These are phyloP conservation scores for Nomada ferruginata DNA, from an alignment of 2,888 invertebrate species.

Conservation along the genomic window DNA sequence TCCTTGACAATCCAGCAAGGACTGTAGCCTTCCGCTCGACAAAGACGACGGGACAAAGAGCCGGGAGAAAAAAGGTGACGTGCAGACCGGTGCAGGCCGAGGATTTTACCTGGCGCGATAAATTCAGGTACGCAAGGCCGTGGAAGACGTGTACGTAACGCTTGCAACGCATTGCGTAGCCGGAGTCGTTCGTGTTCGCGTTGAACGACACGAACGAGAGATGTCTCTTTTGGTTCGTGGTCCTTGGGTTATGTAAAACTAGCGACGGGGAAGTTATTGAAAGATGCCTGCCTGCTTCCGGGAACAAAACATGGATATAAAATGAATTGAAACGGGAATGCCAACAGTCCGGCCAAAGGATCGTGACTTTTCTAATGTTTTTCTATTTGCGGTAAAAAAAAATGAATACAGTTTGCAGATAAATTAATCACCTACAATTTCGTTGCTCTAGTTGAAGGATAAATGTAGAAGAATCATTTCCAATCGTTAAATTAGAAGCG, in stretches of 20 bases:
- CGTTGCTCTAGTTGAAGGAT: too few relatives aligned
- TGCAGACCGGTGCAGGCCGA: conserved; percentile 50
- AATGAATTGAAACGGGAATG: too few relatives aligned
- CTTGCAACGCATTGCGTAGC: conserved; percentile 63
- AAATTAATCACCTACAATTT: too few relatives aligned
- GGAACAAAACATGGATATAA: not conserved
- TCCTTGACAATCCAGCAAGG: conserved; percentile 72
- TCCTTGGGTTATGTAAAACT: conserved; percentile 74
- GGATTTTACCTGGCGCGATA: conserved; percentile 73
- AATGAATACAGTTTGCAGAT: too few relatives aligned
- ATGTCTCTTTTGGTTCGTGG: conserved; percentile 45
- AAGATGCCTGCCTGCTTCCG: conserved; percentile 45
- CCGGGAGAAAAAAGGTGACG: not conserved
- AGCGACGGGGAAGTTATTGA: conserved; percentile 61
- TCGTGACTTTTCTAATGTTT: too few relatives aligned
- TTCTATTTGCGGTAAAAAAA: too few relatives aligned
- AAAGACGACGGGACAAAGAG: conserved; percentile 52
- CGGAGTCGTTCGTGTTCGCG: conserved; percentile 8
- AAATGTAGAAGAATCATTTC: too few relatives aligned
- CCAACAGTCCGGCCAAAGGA: too few relatives aligned
- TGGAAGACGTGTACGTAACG: conserved; percentile 60
- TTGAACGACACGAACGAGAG: conserved; percentile 13
- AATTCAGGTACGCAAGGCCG: conserved; percentile 79
- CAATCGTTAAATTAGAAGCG: too few relatives aligned
- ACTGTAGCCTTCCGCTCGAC: conserved; percentile 69